These are phyloP conservation scores for Ochropleura leucogaster DNA, from an alignment of 2,888 invertebrate genomes.

Conservation along the genomic window DNA sequence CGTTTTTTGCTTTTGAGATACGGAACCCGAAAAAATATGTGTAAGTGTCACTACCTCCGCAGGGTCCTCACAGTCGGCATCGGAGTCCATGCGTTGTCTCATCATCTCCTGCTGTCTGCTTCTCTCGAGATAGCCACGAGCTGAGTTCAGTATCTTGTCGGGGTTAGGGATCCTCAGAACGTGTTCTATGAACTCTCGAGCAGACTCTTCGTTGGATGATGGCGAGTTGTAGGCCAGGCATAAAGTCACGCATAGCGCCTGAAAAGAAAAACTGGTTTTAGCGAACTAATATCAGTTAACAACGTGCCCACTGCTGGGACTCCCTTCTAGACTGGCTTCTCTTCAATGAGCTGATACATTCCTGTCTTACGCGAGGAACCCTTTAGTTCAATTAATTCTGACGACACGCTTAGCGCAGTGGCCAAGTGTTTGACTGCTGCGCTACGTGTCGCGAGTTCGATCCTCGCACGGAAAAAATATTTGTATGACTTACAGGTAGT, in stretches of 20 bases:
- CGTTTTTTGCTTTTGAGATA: too few relatives aligned
- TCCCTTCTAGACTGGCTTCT: too few relatives aligned
- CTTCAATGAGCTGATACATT: too few relatives aligned
- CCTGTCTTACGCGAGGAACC: too few relatives aligned
- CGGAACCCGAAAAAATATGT: too few relatives aligned
- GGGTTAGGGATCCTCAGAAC: conserved; percentile 80
- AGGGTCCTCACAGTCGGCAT: conserved; percentile 77
- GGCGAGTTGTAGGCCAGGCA: conserved; percentile 72
- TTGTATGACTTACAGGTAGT: too few relatives aligned
- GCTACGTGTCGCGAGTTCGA: too few relatives aligned
- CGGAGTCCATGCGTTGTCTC: conserved; percentile 66
- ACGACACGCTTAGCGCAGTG: too few relatives aligned
- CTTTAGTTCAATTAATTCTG: too few relatives aligned
- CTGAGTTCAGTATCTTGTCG: conserved; percentile 83
- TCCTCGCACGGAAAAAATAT: too few relatives aligned
- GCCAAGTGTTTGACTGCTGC: too few relatives aligned
- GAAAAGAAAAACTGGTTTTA: conserved; percentile 24
- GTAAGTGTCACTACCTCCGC: conserved; percentile 68
- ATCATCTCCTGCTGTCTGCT: conserved; percentile 72
- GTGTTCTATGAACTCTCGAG: conserved; percentile 81
- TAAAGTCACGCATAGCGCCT: conserved; percentile 75
- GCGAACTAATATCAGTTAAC: not conserved
- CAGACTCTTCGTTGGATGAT: conserved; percentile 75
- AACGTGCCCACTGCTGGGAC: not conserved
- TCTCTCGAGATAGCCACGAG: conserved; percentile 79